Percentiles rank a stretch among this genome's conserved stretches.
phyloP scores from a whole-genome alignment of 2,888 invertebrate species.

The Pycnomerus fuliginosus region DNA sequence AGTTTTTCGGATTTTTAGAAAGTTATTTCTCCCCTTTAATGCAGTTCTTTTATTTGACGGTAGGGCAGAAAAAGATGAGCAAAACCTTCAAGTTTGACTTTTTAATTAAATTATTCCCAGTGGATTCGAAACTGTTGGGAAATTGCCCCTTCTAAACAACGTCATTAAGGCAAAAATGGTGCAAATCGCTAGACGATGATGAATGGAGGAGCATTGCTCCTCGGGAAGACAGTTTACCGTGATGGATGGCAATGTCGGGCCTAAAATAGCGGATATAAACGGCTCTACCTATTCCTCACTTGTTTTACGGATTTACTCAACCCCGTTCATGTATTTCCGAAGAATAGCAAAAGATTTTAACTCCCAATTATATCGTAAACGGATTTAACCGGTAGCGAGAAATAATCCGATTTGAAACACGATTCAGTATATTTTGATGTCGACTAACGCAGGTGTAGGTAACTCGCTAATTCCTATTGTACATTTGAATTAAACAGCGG shows the following conservation, averaged over 20 bases:
- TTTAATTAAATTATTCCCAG: slow-evolving; percentile 30
- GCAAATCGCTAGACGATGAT: slow-evolving; percentile 30
- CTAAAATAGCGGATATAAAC: slow-evolving; percentile 30
- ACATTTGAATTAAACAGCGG: too few species aligned
- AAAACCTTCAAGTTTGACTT: slow-evolving; percentile 23
- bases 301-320: slow-evolving; percentile 17
- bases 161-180: slow-evolving; percentile 23
- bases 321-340: not conserved
- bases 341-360: too few species aligned
- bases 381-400: too few species aligned
- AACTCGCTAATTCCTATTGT: too few species aligned
- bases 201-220: slow-evolving; percentile 27
- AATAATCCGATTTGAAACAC: too few species aligned
- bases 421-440: too few species aligned
- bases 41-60: too few species aligned
- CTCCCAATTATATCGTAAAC: too few species aligned
- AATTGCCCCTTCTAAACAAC: slow-evolving; percentile 13
- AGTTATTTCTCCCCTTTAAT: too few species aligned
- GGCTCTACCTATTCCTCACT: slow-evolving; percentile 27
- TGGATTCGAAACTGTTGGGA: slow-evolving; percentile 5
- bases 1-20: too few species aligned
- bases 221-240: slow-evolving; percentile 34
- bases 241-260: slow-evolving; percentile 32
- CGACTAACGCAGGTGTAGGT: too few species aligned
- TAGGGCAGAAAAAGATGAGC: too few species aligned